Conservation (phyloP, 2,113 vertebrate species). For the Takifugu flavidus region DNA sequence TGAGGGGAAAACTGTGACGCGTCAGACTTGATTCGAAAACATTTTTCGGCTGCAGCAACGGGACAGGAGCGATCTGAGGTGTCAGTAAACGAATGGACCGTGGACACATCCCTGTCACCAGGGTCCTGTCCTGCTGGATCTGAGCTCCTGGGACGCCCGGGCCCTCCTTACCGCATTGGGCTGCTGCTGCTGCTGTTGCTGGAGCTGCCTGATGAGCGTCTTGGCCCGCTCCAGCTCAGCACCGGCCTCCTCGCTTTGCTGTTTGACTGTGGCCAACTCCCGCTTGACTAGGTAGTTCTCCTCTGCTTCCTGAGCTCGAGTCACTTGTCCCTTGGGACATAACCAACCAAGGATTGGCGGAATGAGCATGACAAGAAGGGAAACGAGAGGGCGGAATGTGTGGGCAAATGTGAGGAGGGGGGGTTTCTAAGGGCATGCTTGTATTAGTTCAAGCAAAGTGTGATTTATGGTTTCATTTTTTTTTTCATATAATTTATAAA, state of each 20-base stretch:
- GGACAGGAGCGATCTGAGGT: not conserved
- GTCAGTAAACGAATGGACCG: not conserved
- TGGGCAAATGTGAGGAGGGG: conserved; percentile 37
- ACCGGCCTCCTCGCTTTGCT: conserved; percentile 92
- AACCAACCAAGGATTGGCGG: conserved; percentile 74
- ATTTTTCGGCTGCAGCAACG: not conserved
- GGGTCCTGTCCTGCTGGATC: conserved; percentile 1
- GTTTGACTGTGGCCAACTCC: conserved; percentile 97
- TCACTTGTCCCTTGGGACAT: conserved; percentile 99
- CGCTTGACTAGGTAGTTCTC: conserved; percentile 99
- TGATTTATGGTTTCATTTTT: conserved; percentile 18
- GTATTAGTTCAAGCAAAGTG: conserved; percentile 19
- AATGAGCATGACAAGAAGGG: conserved; percentile 48
- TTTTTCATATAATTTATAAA: conserved; percentile 10
- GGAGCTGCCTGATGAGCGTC: conserved; percentile 91
- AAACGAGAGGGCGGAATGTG: conserved; percentile 30
- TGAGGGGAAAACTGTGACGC: not conserved
- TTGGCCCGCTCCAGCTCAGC: conserved; percentile 94
- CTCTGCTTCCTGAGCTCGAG: conserved; percentile 98
- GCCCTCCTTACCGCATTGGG: conserved; percentile 89
- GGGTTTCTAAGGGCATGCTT: conserved; percentile 56
- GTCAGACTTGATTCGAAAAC: not conserved
- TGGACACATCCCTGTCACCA: conserved; percentile 1
- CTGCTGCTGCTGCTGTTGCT: conserved; percentile 78
- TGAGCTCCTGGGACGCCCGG: conserved; percentile 21